A percentile compares a stretch with the other conserved stretches of the same genome.
Evolutionary conservation across 2,113 vertebrate genomes (phyloP).

Genomic region (Rutilus rutilus): DNA sequence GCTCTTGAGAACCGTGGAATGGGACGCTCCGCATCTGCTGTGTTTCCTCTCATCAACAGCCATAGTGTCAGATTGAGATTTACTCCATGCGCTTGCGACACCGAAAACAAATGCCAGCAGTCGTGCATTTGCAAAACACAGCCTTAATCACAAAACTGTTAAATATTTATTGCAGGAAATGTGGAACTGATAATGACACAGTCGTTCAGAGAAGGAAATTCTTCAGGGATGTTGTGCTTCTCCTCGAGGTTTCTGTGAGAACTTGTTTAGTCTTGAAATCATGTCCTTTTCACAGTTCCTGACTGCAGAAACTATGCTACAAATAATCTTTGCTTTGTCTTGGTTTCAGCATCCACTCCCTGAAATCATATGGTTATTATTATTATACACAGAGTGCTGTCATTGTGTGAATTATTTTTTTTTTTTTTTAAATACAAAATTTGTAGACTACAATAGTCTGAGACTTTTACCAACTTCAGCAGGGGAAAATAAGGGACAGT

Average conservation of each 20-base stretch:
- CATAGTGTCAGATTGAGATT: conserved; percentile 50
- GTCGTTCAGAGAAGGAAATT: conserved; percentile 54
- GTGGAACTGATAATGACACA: conserved; percentile 64
- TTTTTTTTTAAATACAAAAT: neutral
- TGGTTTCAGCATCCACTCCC: neutral
- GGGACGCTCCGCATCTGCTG: conserved; percentile 24
- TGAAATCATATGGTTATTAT: neutral
- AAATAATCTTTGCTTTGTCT: neutral
- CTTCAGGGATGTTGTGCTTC: neutral
- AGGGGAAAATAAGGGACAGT: neutral
- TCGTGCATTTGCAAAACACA: conserved; percentile 60
- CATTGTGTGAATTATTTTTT: neutral
- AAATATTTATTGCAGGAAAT: conserved; percentile 65
- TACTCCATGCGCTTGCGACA: conserved; percentile 65
- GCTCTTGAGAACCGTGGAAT: conserved; percentile 7
- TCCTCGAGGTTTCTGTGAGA: neutral
- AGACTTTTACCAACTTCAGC: neutral
- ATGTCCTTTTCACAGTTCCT: neutral
- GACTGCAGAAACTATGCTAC: neutral
- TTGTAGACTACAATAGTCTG: neutral
- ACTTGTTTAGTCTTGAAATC: neutral
- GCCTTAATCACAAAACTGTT: conserved; percentile 62
- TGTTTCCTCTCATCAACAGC: conserved; percentile 21
- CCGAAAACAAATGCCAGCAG: conserved; percentile 32
- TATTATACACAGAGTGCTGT: neutral